Evolutionary conservation across 2,113 vertebrate genomes (phyloP), one percentile per base, ranked within the genome.

Genomic region (Prunella fulvescens): DNA sequence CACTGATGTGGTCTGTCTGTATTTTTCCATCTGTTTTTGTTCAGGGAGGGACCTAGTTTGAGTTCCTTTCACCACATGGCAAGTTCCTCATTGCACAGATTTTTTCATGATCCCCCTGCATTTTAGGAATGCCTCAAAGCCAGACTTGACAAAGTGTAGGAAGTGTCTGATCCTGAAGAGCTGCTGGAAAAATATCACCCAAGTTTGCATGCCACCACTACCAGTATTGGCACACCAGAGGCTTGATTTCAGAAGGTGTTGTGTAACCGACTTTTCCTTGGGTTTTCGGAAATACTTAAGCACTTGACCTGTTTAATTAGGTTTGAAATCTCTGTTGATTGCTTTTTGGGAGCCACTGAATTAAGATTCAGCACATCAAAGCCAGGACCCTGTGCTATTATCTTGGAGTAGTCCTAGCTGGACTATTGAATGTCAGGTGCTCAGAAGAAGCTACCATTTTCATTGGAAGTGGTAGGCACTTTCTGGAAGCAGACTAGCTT

Each of bases 1-100:
- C 86, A 96, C 93, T 97, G 95, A 97, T 98, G 95, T 98, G 97
- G 96, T 97, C 95, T 95, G 53, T 71, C 82, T 79, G 72, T 92
- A 94, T 95, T 97, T 97, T 97, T 95, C 91, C 92, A 96, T 97
- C 93, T 97, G 92, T 97, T 97, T 97, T 97, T 96, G 73, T 97
- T 97, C 94, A 97, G 95, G 89, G 93, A 96, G 90, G 82, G 82
- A 86, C 79, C 82, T 61, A 79, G 94, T 95, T 96, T 94, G 91
- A 94, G 96, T 92, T 95, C 56, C 64, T 97, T 94, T 90, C 72
- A 93, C 81, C 95, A 81, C 85, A 96, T 56, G 66, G 60, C 77
- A 92, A 94, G 93, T 95, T 97, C 94, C 89, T 95, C 89, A 92
- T 96, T 91, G 87, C 94, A 96, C 37, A 61, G 70, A 67, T 96